These are phyloP conservation scores for Pomatostomus ruficeps DNA, from an alignment of 2,113 vertebrate species.

Conservation along the genomic window DNA sequence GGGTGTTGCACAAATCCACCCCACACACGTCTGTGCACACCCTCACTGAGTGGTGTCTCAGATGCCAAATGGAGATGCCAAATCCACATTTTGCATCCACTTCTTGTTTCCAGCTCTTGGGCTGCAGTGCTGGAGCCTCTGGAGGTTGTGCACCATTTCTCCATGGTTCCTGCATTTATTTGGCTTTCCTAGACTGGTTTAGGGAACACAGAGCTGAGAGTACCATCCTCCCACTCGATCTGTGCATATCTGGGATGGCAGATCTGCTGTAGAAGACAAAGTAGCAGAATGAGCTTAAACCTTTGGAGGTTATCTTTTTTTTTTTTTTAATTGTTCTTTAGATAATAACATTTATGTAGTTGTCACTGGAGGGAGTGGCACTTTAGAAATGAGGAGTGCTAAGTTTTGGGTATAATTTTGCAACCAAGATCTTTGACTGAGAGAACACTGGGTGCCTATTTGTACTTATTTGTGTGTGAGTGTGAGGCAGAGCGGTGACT, in stretches of 20 bases:
- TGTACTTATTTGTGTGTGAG: background rate
- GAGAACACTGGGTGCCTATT: background rate
- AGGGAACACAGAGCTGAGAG: background rate
- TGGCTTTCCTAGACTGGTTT: background rate
- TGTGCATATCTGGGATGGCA: background rate
- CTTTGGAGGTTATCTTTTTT: background rate
- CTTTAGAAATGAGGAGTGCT: background rate
- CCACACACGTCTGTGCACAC: fast-evolving
- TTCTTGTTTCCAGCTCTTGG: background rate
- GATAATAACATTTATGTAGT: background rate
- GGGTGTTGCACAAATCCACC: background rate
- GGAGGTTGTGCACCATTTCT: background rate
- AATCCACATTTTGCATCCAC: background rate
- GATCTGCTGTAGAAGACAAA: background rate
- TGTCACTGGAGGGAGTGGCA: background rate
- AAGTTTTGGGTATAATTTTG: background rate
- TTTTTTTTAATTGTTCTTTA: background rate
- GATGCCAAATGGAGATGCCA: background rate
- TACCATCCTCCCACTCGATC: background rate
- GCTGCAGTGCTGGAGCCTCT: background rate
- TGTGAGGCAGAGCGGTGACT: background rate
- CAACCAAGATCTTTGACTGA: background rate
- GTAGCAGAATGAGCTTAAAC: background rate
- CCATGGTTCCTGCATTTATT: background rate
- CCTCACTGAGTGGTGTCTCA: background rate